Evolutionary conservation across 2,113 vertebrate genomes (phyloP).

Genomic region (Argyrosomus japonicus): DNA sequence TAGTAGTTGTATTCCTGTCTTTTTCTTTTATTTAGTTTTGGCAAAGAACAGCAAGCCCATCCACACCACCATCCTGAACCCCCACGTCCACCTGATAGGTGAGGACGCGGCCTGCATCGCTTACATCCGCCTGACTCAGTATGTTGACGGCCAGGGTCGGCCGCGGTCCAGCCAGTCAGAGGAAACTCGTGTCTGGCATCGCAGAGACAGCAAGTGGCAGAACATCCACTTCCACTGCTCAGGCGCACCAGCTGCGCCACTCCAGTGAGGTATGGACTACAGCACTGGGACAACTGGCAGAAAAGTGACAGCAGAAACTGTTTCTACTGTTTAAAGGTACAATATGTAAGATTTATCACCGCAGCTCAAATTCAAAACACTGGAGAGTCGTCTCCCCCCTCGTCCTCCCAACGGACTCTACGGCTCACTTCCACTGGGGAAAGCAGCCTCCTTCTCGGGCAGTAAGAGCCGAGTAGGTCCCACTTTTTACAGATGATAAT

Average conservation of each 20-base stretch:
- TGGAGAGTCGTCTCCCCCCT: too few species aligned
- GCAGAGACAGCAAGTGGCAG: slow-evolving; percentile 96
- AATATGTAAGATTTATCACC: too few species aligned
- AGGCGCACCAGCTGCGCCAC: slow-evolving; percentile 93
- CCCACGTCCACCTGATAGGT: slow-evolving; percentile 96
- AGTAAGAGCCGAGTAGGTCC: too few species aligned
- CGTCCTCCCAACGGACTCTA: too few species aligned
- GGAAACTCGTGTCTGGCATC: slow-evolving; percentile 97
- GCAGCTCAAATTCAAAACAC: too few species aligned
- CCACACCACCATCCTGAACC: slow-evolving; percentile 98
- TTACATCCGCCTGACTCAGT: slow-evolving; percentile 98
- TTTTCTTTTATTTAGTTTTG: slow-evolving; percentile 84
- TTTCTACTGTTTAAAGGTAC: not conserved
- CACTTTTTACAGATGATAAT: too few species aligned
- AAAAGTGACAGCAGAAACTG: not conserved
- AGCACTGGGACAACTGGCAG: not conserved
- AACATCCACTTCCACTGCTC: slow-evolving; percentile 99
- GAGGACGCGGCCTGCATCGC: slow-evolving; percentile 97
- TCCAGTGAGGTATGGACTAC: slow-evolving; percentile 90
- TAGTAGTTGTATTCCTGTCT: too few species aligned
- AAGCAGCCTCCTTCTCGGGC: too few species aligned
- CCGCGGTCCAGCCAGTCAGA: slow-evolving; percentile 97
- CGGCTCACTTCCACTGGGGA: too few species aligned
- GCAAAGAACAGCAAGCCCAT: slow-evolving; percentile 98
- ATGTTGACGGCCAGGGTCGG: slow-evolving; percentile 91